phyloP scores from a whole-genome alignment of 2,888 invertebrate species.

The Rutpela maculata region DNA sequence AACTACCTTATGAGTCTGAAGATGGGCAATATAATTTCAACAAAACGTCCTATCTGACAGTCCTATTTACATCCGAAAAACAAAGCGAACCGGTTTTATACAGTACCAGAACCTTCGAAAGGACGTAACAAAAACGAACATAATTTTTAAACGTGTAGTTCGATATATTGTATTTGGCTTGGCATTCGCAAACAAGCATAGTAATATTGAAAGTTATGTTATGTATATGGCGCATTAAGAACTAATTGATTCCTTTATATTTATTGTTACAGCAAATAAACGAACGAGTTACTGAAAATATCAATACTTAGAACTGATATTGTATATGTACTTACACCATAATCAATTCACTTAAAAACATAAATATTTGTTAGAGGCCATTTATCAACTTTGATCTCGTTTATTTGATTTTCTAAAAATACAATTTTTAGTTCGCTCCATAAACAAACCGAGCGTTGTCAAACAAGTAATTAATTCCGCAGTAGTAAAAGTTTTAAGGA shows the following conservation, averaged over 20 bases:
- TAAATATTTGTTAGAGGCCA: constrained; percentile 56
- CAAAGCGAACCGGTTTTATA: too few species aligned
- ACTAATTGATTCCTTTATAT: constrained; percentile 9
- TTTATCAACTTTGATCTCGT: constrained; percentile 51
- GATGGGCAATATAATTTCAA: too few species aligned
- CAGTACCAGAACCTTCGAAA: too few species aligned
- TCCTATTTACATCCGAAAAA: too few species aligned
- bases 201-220: constrained; percentile 7
- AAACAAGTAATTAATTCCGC: constrained; percentile 44
- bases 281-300: constrained; percentile 46
- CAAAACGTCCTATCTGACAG: too few species aligned
- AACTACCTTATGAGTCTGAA: too few species aligned
- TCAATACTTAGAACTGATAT: constrained; percentile 51
- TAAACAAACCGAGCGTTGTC: constrained; percentile 52
- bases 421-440: constrained; percentile 52
- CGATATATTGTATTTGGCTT: not conserved
- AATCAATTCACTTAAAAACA: constrained; percentile 52
- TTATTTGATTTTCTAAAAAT: constrained; percentile 57
- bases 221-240: not conserved
- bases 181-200: not conserved
- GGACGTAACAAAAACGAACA: not conserved
- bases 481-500: constrained; percentile 26
- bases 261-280: constrained; percentile 38
- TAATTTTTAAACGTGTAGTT: not conserved
- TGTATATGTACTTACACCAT: constrained; percentile 49